These are phyloP conservation scores for Dorcus hopei DNA, from an alignment of 2,888 invertebrate species.

Conservation along the genomic window DNA sequence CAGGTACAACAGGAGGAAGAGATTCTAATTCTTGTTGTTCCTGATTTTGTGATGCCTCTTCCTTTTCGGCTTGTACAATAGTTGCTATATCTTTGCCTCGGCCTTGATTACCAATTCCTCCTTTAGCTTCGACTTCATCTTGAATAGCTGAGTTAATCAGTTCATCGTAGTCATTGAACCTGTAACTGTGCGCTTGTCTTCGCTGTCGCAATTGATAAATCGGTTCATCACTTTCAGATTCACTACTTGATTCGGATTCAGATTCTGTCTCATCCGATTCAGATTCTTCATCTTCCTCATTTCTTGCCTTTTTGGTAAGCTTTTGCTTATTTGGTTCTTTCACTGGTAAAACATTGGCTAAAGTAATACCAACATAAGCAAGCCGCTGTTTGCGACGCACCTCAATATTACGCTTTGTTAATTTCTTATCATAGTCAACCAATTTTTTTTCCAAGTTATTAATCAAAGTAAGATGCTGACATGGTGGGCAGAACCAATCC, in stretches of 20 bases:
- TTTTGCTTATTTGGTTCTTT: conserved; percentile 31
- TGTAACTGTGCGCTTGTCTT: conserved; percentile 74
- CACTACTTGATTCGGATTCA: conserved; percentile 23
- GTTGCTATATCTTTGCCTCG: conserved; percentile 92
- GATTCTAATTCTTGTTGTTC: conserved; percentile 15
- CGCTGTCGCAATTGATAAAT: conserved; percentile 83
- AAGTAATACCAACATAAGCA: conserved; percentile 71
- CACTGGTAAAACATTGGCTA: conserved; percentile 64
- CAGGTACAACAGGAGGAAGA: conserved; percentile 24
- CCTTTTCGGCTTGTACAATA: conserved; percentile 75
- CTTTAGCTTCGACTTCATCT: conserved; percentile 72
- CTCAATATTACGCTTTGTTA: conserved; percentile 65
- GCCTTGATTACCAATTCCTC: conserved; percentile 76
- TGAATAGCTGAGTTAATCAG: conserved; percentile 90
- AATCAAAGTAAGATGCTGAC: conserved; percentile 87
- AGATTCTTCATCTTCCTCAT: conserved; percentile 32
- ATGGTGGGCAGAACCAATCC: conserved; percentile 97
- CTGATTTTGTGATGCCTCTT: conserved; percentile 39
- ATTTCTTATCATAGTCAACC: conserved; percentile 70
- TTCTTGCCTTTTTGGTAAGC: conserved; percentile 41
- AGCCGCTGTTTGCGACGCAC: conserved; percentile 65
- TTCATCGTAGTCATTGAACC: conserved; percentile 92
- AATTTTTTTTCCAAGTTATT: conserved; percentile 71
- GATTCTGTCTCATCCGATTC: conserved; percentile 32
- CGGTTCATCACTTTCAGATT: conserved; percentile 63